Conservation (phyloP, 1,140 invertebrate genomes). For the Bombus waltoni region DNA sequence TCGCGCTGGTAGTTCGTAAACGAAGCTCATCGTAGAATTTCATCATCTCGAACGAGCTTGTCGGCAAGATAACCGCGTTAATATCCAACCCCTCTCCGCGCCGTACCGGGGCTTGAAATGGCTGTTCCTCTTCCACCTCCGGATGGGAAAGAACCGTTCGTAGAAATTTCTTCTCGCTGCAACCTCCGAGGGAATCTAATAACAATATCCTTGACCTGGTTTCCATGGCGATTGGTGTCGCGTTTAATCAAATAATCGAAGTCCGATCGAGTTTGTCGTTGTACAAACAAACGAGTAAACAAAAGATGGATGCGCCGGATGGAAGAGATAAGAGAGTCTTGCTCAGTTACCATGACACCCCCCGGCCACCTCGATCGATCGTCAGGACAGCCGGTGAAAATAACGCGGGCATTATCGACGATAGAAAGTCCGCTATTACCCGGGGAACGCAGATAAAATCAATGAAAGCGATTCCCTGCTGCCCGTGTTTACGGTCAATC, state of each 20-base stretch:
- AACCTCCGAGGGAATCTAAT: not conserved
- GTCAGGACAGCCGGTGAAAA: not conserved
- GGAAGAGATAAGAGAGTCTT: not conserved
- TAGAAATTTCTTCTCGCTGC: not conserved
- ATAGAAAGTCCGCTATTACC: conserved; percentile 6
- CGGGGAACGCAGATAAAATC: conserved; percentile 44
- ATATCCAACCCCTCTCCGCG: not conserved
- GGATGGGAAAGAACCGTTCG: not conserved
- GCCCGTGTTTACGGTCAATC: conserved; percentile 17
- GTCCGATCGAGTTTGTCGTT: not conserved
- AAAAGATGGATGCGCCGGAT: not conserved
- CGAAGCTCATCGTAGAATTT: not conserved
- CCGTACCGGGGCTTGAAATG: not conserved
- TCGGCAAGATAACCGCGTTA: conserved; percentile 14
- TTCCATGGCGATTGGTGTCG: not conserved
- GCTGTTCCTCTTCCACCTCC: not conserved
- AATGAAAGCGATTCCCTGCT: conserved; percentile 47
- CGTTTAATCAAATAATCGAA: conserved; percentile 2
- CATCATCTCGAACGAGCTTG: conserved; percentile 1
- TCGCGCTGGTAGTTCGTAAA: not conserved
- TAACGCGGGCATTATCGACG: conserved; percentile 10
- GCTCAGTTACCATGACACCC: not conserved
- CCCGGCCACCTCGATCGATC: conserved; percentile 30
- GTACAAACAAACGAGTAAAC: conserved; percentile 3
- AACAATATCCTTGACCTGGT: conserved; percentile 35